Base-by-base conservation (phyloP, 2,113 vertebrate species). In the Grammomys dolichurus region DNA sequence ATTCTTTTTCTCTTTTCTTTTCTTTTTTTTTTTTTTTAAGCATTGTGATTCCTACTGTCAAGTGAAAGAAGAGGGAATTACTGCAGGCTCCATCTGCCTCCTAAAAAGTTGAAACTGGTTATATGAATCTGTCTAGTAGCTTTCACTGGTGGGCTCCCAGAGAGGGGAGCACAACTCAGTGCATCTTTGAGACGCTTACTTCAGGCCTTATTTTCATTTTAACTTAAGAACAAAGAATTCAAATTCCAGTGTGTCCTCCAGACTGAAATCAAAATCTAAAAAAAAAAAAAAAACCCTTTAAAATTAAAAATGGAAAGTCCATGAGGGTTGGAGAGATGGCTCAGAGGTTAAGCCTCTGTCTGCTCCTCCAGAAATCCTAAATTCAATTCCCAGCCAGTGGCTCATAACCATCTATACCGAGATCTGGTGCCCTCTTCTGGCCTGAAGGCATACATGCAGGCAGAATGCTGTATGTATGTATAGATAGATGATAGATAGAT, bases 181-280 rank as follows among this genome's bases (percentile, higher is more conserved):
- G 90, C 51, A 31, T 40, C 77, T 48, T 60, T 72, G 60, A 90
- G 43, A 87, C 56, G 28, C 69, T 96, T 65, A 91, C 28, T 73
- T 46, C 9, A 73, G 80, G 72, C 43, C 13, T 87, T 63, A 51
- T 78, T 80, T 94, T 81, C 43, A 77, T 36, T 77, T 75, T 60
- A 75, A 93, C 51, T 80, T 92, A 72, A 69, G 89, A 28, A 43
- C 58, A 94, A 95, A 72, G 43, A 77, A 90, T 65, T 78, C 86
- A 31, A 70, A 90, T 88, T 81, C 40, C 7, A 81, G 36, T 85
- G 78, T 6, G 22, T 85, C 11, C 9, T 43, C 73, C 48, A 12
- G 17, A 46, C 63, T 94, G 12, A 56, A 96, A 58, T 12, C 63
- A 40, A 75, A n/a, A 10, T 43, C 0, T 7, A 51, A 20, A 69